phyloP scores from a whole-genome alignment of 2,888 invertebrate genomes.

The Coelogynopora nodosa region DNA sequence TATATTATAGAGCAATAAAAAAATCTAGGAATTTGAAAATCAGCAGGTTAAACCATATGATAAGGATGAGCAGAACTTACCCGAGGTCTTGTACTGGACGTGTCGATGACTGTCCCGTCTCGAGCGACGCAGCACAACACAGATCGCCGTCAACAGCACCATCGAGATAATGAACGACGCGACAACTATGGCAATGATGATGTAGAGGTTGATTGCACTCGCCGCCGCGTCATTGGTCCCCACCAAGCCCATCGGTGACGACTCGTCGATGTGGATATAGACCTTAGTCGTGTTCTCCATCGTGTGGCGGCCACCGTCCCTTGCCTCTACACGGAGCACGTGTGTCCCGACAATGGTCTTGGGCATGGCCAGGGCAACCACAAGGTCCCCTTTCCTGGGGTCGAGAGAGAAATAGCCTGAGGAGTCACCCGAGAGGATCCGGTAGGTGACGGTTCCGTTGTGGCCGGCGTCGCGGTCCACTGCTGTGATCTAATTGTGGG shows the following conservation, averaged over 20 bases:
- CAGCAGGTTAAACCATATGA: too few relatives aligned
- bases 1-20: too few relatives aligned
- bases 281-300: neutral
- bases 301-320: neutral
- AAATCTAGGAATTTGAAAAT: too few relatives aligned
- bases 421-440: neutral
- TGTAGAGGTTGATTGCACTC: conserved; percentile 39
- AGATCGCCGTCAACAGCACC: conserved; percentile 33
- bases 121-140: conserved; percentile 3
- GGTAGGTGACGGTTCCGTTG: conserved; percentile 26
- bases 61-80: neutral
- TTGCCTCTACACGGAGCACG: neutral
- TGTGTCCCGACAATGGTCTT: neutral
- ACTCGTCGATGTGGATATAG: neutral
- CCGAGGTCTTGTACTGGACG: neutral
- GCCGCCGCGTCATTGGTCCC: neutral
- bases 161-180: conserved; percentile 41
- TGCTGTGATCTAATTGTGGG: conserved; percentile 36
- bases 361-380: neutral
- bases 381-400: neutral
- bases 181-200: conserved; percentile 37
- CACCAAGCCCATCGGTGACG: neutral
- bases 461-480: conserved; percentile 33
- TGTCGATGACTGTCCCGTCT: neutral
- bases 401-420: neutral